Evolutionary conservation across 1,140 invertebrate species (phyloP).

Genomic region (Wasmannia auropunctata): DNA sequence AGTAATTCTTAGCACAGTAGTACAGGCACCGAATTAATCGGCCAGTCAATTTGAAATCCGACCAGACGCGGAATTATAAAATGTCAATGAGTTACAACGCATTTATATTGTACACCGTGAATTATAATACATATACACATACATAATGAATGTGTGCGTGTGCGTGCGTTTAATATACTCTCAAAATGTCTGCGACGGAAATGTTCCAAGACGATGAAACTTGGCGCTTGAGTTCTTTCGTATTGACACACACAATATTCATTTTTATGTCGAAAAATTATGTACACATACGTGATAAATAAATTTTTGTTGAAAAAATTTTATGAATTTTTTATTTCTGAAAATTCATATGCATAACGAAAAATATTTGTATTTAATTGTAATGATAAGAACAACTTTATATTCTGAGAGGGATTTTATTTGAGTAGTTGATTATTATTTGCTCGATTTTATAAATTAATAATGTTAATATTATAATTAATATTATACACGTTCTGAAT

Average conservation of each 20-base stretch:
- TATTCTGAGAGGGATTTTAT: background rate
- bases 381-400: background rate
- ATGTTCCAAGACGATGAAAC: background rate
- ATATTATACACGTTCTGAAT: background rate
- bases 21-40: background rate
- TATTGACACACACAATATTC: background rate
- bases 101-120: background rate
- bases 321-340: background rate
- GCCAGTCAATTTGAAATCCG: background rate
- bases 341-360: background rate
- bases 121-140: background rate
- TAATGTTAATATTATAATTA: background rate
- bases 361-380: background rate
- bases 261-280: background rate
- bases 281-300: background rate
- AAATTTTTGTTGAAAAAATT: constrained; percentile 2
- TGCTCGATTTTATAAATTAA: background rate
- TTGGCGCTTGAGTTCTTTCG: background rate
- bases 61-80: background rate
- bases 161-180: background rate
- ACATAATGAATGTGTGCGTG: background rate
- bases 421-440: background rate
- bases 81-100: background rate
- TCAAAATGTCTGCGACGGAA: background rate
- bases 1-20: background rate